phyloP scores from a whole-genome alignment of 1,140 invertebrate genomes.

The Idris sp. region DNA sequence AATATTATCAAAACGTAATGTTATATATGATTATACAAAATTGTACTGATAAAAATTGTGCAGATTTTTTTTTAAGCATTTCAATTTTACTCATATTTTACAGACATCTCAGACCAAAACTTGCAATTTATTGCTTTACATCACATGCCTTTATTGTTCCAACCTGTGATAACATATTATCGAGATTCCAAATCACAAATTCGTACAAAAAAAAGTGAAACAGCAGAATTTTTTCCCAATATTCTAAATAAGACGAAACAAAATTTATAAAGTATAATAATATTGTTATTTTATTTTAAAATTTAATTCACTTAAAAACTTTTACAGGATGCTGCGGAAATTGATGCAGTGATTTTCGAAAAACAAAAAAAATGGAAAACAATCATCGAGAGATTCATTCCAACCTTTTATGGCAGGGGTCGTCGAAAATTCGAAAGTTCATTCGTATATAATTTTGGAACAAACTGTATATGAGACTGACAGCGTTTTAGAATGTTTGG shows the following conservation, averaged over 20 bases:
- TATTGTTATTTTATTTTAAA: too few species aligned
- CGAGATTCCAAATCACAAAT: neutral
- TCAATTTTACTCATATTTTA: too few species aligned
- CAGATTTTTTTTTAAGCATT: too few species aligned
- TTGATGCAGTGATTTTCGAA: neutral
- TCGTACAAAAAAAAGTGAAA: neutral
- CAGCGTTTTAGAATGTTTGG: neutral
- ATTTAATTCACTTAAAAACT: neutral
- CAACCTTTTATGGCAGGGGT: conserved; percentile 2
- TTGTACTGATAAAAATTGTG: too few species aligned
- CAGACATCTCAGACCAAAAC: neutral
- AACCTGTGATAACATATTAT: neutral
- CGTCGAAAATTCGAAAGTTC: too few species aligned
- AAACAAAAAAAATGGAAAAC: neutral
- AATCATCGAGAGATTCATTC: neutral
- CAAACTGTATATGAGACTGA: neutral
- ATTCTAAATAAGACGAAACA: neutral
- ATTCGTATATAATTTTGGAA: neutral
- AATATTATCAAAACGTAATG: too few species aligned
- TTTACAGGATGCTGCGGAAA: neutral
- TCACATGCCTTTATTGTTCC: neutral
- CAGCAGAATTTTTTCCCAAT: neutral
- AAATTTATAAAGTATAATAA: too few species aligned
- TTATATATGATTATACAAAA: too few species aligned
- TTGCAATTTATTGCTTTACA: too few species aligned